A percentile compares a stretch with the other conserved stretches of the same genome.
phyloP scores from a whole-genome alignment of 2,888 invertebrate genomes.

The Malacosoma neustria region DNA sequence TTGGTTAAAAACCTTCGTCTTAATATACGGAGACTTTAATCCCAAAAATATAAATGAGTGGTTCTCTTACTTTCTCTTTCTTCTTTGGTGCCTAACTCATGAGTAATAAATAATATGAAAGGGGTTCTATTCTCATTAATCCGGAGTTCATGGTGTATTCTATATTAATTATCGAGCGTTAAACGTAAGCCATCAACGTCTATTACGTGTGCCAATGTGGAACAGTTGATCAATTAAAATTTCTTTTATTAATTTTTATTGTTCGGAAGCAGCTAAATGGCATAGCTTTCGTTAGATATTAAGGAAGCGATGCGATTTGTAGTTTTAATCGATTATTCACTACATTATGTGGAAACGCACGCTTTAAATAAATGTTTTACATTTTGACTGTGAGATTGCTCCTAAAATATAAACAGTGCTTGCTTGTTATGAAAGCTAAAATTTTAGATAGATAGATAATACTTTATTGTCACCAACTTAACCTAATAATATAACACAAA shows the following conservation, averaged over 20 bases:
- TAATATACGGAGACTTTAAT: no score
- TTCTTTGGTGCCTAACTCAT: no score
- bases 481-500: no score
- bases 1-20: no score
- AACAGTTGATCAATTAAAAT: constrained; percentile 1
- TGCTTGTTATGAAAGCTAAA: background rate
- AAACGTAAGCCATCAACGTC: background rate
- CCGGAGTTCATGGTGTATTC: no score
- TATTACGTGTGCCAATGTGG: background rate
- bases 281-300: background rate
- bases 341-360: background rate
- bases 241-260: background rate
- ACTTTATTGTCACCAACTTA: no score
- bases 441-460: background rate
- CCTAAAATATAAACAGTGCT: background rate
- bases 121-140: no score
- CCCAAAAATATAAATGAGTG: no score
- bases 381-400: background rate
- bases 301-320: background rate
- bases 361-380: background rate
- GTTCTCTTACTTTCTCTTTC: no score
- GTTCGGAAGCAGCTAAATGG: background rate
- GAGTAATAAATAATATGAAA: no score
- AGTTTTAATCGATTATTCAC: background rate
- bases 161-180: no score